These are phyloP conservation scores for Limnephilus rhombicus DNA, from an alignment of 2,888 invertebrate species.

Conservation along the genomic window DNA sequence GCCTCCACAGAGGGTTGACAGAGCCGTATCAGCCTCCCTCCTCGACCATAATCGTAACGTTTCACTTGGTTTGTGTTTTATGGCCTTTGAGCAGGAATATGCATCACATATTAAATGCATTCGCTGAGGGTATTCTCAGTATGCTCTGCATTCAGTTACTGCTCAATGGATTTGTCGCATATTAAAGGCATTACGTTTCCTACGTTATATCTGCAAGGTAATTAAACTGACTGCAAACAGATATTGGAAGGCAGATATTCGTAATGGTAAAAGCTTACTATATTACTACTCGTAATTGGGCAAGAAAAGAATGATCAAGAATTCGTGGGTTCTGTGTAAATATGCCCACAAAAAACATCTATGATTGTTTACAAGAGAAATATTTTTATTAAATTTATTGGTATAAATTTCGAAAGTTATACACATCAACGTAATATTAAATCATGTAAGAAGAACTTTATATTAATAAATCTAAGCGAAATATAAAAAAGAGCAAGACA, in stretches of 20 bases:
- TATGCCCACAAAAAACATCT: neutral
- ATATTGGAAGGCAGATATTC: neutral
- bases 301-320: neutral
- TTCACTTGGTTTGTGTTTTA: slow-evolving; percentile 64
- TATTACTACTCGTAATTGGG: neutral
- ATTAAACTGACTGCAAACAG: neutral
- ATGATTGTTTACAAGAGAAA: neutral
- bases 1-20: slow-evolving; percentile 31
- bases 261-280: neutral
- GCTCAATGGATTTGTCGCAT: slow-evolving; percentile 13
- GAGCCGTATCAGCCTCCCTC: slow-evolving; percentile 20
- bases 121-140: slow-evolving; percentile 10
- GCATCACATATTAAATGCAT: slow-evolving; percentile 44
- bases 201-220: neutral
- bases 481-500: no score
- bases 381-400: no score
- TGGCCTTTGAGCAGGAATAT: slow-evolving; percentile 48
- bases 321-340: neutral
- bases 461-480: no score
- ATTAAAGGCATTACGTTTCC: neutral
- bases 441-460: no score
- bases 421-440: no score
- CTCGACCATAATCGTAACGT: slow-evolving; percentile 51
- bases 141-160: slow-evolving; percentile 4
- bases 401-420: no score